Percentiles rank a stretch among this genome's conserved stretches.
These are phyloP conservation scores for Lepisosteus osseus DNA, from an alignment of 2,113 vertebrate genomes.

Conservation along the genomic window DNA sequence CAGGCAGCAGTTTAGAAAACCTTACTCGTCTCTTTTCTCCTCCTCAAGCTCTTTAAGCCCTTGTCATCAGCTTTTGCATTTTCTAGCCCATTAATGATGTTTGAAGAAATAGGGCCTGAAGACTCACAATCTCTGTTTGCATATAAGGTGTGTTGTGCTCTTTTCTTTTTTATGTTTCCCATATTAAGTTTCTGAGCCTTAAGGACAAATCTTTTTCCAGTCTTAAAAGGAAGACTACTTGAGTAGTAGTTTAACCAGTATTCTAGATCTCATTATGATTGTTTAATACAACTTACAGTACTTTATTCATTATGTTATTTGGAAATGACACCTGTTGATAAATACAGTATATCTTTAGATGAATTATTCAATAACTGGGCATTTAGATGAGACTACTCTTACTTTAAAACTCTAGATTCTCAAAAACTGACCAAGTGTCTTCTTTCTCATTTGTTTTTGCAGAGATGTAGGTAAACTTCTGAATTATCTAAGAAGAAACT, in stretches of 20 bases:
- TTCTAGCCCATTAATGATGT: neutral
- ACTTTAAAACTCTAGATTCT: too few relatives aligned
- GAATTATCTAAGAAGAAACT: too few relatives aligned
- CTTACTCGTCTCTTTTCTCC: neutral
- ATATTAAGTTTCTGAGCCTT: neutral
- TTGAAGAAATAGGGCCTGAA: neutral
- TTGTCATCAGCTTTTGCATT: neutral
- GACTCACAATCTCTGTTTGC: neutral
- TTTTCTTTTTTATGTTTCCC: neutral
- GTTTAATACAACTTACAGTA: neutral
- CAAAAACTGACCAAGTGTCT: too few relatives aligned
- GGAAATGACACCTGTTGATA: too few relatives aligned
- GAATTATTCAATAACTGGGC: too few relatives aligned
- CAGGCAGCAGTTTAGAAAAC: neutral
- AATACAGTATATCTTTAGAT: too few relatives aligned
- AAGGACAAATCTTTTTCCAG: neutral
- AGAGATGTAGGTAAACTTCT: too few relatives aligned
- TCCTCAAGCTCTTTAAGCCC: neutral
- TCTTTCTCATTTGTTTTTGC: too few relatives aligned
- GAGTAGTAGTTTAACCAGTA: neutral
- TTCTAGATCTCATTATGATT: neutral
- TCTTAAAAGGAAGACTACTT: neutral
- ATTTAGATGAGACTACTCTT: too few relatives aligned
- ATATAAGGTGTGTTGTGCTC: neutral
- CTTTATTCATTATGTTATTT: too few relatives aligned